Conservation (phyloP, 2,113 vertebrate species). For the Prinia subflava region DNA sequence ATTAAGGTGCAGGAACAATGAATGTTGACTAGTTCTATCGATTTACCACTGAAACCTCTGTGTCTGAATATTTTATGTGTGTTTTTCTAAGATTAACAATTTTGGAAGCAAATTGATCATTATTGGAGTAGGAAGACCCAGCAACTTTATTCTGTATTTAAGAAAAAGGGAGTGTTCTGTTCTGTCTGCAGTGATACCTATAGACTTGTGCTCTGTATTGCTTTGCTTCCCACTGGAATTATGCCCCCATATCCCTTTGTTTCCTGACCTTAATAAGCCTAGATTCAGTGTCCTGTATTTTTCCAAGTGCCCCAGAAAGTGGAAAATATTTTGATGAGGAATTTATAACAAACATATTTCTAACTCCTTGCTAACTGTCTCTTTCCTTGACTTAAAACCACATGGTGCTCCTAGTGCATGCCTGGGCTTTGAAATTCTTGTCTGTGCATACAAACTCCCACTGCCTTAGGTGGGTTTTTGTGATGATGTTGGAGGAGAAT, state of each 20-base stretch:
- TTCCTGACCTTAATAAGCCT: neutral
- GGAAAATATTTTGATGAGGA: neutral
- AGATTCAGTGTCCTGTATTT: neutral
- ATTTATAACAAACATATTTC: neutral
- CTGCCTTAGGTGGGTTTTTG: neutral
- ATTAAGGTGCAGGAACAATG: constrained; percentile 78
- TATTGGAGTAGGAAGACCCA: neutral
- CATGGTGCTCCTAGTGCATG: neutral
- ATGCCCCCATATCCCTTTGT: neutral
- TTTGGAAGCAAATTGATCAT: constrained; percentile 11
- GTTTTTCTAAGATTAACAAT: constrained; percentile 47
- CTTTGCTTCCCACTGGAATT: neutral
- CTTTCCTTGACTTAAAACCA: neutral
- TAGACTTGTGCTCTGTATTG: neutral
- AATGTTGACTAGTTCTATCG: constrained; percentile 38
- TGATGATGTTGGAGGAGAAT: neutral
- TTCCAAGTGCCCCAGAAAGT: neutral
- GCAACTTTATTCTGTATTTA: neutral
- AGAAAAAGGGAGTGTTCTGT: neutral
- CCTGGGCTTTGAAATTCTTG: neutral
- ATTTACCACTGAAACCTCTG: constrained; percentile 39
- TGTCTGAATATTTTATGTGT: constrained; percentile 31
- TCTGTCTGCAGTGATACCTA: neutral
- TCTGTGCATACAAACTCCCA: neutral
- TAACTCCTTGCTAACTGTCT: neutral